A percentile compares a stretch with the other conserved stretches of the same genome.
Evolutionary conservation across 2,113 vertebrate genomes (phyloP).

Genomic region (Pyxicephalus adspersus): DNA sequence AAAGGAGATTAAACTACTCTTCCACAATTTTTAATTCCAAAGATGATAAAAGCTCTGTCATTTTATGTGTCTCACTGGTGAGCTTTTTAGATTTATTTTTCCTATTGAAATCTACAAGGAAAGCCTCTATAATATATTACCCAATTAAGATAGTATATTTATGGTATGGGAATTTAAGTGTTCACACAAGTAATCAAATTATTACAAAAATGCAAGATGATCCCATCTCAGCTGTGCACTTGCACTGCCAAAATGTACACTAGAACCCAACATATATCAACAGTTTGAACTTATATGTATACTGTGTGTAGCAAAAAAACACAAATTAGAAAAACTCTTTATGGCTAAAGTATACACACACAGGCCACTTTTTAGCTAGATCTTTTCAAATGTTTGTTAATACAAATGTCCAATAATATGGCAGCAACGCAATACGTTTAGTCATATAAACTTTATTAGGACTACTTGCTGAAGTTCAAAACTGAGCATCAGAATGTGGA

Average conservation of each 20-base stretch:
- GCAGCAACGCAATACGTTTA: too few species aligned
- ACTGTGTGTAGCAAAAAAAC: too few species aligned
- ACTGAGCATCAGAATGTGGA: too few species aligned
- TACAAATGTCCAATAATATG: too few species aligned
- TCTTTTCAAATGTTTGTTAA: too few species aligned
- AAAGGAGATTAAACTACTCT: not conserved
- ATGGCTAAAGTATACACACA: too few species aligned
- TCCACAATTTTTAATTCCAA: slow-evolving; percentile 17
- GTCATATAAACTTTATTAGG: too few species aligned
- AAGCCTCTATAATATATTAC: not conserved
- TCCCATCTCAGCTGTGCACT: too few species aligned
- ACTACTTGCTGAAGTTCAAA: too few species aligned
- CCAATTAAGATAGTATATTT: slow-evolving; percentile 15
- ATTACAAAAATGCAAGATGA: not conserved
- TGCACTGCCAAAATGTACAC: not conserved
- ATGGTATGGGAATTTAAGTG: slow-evolving; percentile 5
- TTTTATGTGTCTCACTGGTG: not conserved
- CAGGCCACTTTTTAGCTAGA: too few species aligned
- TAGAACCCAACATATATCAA: not conserved
- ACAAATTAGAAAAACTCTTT: too few species aligned
- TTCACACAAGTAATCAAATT: not conserved
- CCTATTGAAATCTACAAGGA: slow-evolving; percentile 2
- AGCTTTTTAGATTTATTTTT: slow-evolving; percentile 30
- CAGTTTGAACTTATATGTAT: too few species aligned
- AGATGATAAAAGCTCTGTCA: slow-evolving; percentile 31